phyloP scores from a whole-genome alignment of 2,113 vertebrate genomes.

The Anolis carolinensis region DNA sequence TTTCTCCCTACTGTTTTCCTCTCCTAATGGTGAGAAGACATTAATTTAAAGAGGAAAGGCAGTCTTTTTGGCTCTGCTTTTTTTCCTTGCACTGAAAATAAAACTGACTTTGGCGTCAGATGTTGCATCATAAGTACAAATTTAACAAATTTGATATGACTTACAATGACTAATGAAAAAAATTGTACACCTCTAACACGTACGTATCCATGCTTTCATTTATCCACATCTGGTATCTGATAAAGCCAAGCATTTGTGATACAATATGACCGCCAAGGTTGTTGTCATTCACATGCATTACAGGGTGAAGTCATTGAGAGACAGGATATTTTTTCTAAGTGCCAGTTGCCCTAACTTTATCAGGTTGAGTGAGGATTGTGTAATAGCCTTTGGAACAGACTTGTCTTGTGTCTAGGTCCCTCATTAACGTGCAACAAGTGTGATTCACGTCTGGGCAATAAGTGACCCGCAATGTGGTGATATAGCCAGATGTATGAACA shows the following conservation, averaged over 20 bases:
- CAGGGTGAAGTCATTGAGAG: background rate
- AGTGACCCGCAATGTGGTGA: background rate
- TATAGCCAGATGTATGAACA: background rate
- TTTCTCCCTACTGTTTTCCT: too few species aligned
- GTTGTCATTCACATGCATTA: background rate
- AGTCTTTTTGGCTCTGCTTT: too few species aligned
- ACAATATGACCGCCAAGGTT: background rate
- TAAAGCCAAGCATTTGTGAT: background rate
- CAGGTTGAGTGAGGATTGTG: background rate
- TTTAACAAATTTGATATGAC: too few species aligned
- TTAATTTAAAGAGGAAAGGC: too few species aligned
- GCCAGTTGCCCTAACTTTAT: background rate
- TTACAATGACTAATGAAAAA: too few species aligned
- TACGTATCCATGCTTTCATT: too few species aligned
- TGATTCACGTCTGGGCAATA: background rate
- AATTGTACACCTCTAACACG: too few species aligned
- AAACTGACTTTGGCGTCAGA: too few species aligned
- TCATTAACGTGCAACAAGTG: background rate
- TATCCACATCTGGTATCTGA: too few species aligned
- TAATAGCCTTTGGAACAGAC: background rate
- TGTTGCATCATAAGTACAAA: too few species aligned
- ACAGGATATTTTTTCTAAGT: background rate
- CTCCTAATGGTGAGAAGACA: too few species aligned
- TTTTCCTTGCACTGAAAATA: too few species aligned
- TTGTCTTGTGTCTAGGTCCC: background rate